Evolutionary conservation across 2,888 invertebrate genomes (phyloP), one percentile per base, ranked within the genome.

Genomic region (Drosophila putrida): DNA sequence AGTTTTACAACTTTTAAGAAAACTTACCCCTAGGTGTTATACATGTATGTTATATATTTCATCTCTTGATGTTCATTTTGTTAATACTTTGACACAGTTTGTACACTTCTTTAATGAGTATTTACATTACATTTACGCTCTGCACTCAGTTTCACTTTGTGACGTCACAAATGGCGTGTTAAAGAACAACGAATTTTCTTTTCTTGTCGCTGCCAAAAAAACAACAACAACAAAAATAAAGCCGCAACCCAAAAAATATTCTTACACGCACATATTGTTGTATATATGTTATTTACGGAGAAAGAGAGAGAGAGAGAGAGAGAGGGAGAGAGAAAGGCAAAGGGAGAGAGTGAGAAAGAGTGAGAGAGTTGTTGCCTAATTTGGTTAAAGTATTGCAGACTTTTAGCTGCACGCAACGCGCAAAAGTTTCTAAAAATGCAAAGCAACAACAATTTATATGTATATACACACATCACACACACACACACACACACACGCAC

Each of bases 381-480:
- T 83, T 83, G 78, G 85, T 80, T 82, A 81, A 77, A 71, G 67
- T 62, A 76, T 78, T 72, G 78, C 80, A 74, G 63, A 76, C 67
- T 78, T 80, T 72, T 69, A 51, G 71, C 66, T 74, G 78, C 82
- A 83, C 82, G 82, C 82, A 83, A 82, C 82, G 58, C 71, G 55
- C 50, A 39, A 55, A 65, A 81, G 46, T 78, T 80, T 66, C 75
- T 78, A 67, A 75, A 71, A 85, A 74, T 85, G 85, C 78, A 82
- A 75, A 85, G 80, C 55, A 71, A 64, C 66, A 66, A 64, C 64
- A 70, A 74, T 44, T 47, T 28, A 15, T 1, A 39, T 28, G n/a
- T 1, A 39, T 13, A 57, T 27, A 27, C 44, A 33, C 58, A 31
- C 47, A 20, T 20, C 20, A 49, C 46, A 53, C 57, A 54, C 43